Base-by-base conservation (phyloP, 2,888 invertebrate species). In the Epiblema foenella region DNA sequence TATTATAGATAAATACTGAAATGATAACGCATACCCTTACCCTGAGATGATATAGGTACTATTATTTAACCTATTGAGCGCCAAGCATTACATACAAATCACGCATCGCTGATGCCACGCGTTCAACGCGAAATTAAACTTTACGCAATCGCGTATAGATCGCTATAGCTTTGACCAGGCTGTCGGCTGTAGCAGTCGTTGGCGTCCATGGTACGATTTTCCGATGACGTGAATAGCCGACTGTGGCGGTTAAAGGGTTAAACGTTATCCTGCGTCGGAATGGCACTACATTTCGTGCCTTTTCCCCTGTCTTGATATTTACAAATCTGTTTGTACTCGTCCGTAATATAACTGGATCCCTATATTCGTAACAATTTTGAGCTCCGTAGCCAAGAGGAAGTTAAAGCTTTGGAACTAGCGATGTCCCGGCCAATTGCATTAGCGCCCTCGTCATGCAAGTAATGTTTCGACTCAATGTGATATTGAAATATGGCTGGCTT, bases 401-500 rank as follows among this genome's bases (percentile, higher is more conserved):
- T 7, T n/a, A 7, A n/a, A 46, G 46, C n/a, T 46, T 8, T 15
- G 3, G 12, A 0, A 17, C 15, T 46, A 29, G 17, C 46, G 12
- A 29, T 33, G n/a, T 62, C 18, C 1, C 46, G n/a, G 29, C 15
- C 49, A 20, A 29, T 29, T 29, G 42, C 29, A 24, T 24, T 60
- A 24, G 15, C 7, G 15, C 20, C 17, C 17, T 24, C 17, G n/a
- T n/a, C n/a, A 75, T 73, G 69, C 74, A 54, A 46, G 37, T n/a
- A 64, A 64, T 67, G 66, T 59, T 65, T 57, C 69, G 65, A 59
- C 52, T 64, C 29, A 62, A 58, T 52, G 17, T 69, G 76, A 73
- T 73, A 74, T 69, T 75, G 75, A 75, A 71, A 57, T 72, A 76
- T 76, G 54, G 68, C 67, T 75, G 76, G 75, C 74, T 71, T 71